Percentiles rank a stretch among this genome's conserved stretches.
Conservation (phyloP, 92 coral and sea anemone species). For the Muricea muricata region DNA sequence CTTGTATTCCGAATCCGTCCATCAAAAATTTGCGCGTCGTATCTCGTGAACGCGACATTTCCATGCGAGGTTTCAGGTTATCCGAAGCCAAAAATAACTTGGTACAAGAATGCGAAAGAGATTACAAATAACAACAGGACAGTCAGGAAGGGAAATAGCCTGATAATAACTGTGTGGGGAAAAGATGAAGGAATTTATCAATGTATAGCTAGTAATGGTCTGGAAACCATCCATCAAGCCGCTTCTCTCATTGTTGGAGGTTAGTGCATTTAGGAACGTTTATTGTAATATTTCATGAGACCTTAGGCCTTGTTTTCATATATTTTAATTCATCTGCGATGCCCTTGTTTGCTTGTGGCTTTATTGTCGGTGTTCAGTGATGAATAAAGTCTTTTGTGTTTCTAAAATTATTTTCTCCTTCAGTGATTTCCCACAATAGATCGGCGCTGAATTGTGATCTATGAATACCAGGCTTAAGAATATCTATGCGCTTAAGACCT, state of each 20-base stretch:
- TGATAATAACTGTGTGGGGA: conserved; percentile 70
- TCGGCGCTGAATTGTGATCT: too few species aligned
- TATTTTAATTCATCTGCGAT: too few species aligned
- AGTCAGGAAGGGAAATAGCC: conserved; percentile 55
- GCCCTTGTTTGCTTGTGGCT: too few species aligned
- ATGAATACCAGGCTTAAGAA: too few species aligned
- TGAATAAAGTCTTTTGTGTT: too few species aligned
- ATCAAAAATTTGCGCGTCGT: conserved; percentile 60
- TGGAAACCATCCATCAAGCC: conserved; percentile 80
- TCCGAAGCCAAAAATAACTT: conserved; percentile 87
- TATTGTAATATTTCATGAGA: too few species aligned
- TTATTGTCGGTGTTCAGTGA: too few species aligned
- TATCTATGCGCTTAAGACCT: too few species aligned
- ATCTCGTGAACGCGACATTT: conserved; percentile 52
- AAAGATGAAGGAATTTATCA: conserved; percentile 87
- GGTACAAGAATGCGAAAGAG: conserved; percentile 80
- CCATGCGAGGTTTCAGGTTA: conserved; percentile 83
- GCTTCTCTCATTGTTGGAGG: conserved; percentile 82
- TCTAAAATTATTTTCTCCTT: too few species aligned
- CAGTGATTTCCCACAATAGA: too few species aligned
- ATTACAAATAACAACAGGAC: conserved; percentile 64
- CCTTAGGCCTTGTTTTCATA: too few species aligned
- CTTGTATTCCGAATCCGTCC: conserved; percentile 76
- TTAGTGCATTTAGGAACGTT: conserved; percentile 34
- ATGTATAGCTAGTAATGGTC: conserved; percentile 92